Evolutionary conservation across 2,113 vertebrate genomes (phyloP).

Genomic region (Corapipo altera): DNA sequence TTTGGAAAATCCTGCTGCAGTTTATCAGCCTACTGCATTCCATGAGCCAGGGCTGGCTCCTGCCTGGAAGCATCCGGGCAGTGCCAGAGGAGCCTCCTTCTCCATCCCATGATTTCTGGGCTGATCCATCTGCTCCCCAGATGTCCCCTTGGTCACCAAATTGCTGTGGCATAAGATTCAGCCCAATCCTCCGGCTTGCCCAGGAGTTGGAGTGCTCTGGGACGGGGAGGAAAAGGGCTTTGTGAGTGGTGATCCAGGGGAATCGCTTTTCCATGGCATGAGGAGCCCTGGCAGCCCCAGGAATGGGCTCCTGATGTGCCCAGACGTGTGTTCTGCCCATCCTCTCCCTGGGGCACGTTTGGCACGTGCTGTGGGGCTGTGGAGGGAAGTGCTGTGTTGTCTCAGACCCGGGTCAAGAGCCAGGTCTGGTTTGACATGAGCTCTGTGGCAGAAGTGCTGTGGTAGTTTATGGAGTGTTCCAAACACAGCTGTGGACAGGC

Average conservation of each 20-base stretch:
- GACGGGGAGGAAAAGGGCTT: background rate
- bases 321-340: background rate
- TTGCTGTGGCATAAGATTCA: accelerated
- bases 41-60: background rate
- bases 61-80: accelerated
- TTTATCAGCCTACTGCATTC: background rate
- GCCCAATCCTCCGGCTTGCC: accelerated
- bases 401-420: background rate
- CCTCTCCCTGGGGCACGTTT: background rate
- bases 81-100: background rate
- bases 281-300: background rate
- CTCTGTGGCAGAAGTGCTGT: background rate
- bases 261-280: accelerated
- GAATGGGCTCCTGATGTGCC: background rate
- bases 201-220: background rate
- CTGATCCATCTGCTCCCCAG: background rate
- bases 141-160: background rate
- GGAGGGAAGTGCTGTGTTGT: background rate
- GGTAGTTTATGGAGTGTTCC: background rate
- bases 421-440: background rate
- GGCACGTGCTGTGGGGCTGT: background rate
- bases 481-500: background rate
- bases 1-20: background rate
- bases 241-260: background rate
- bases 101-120: background rate